phyloP scores from a whole-genome alignment of 2,113 vertebrate genomes.

The Podocnemis expansa region DNA sequence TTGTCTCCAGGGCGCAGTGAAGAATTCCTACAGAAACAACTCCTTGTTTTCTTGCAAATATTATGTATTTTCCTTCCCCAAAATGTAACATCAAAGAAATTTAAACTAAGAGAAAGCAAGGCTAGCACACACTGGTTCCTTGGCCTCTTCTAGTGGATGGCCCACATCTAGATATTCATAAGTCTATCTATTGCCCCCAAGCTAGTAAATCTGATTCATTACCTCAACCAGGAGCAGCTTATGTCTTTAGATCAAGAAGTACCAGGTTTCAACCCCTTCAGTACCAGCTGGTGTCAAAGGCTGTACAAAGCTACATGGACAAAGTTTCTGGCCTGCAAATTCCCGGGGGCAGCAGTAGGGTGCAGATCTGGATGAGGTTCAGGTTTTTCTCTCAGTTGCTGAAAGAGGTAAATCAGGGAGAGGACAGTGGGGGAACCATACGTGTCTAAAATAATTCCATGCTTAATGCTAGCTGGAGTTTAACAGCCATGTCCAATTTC shows the following conservation, averaged over 20 bases:
- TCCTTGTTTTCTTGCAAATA: not conserved
- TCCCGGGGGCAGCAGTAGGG: fast-evolving
- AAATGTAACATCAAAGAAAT: not conserved
- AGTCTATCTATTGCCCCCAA: not conserved
- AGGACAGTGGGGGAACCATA: not conserved
- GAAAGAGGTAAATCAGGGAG: not conserved
- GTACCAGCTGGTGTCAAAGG: not conserved
- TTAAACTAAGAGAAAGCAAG: not conserved
- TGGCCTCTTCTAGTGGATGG: not conserved
- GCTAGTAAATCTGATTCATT: not conserved
- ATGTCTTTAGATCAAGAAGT: not conserved
- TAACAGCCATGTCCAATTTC: not conserved
- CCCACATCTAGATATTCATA: not conserved
- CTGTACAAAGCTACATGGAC: not conserved
- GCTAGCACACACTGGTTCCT: not conserved
- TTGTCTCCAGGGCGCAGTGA: not conserved
- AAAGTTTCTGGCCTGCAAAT: not conserved
- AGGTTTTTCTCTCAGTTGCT: not conserved
- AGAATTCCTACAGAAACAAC: not conserved
- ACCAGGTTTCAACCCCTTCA: not conserved
- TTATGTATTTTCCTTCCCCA: not conserved
- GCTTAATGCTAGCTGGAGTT: not conserved
- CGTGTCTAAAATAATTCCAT: not conserved
- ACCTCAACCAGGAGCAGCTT: not conserved
- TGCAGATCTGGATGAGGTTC: not conserved